phyloP scores from a whole-genome alignment of 1,140 invertebrate genomes.

The Maniola jurtina region DNA sequence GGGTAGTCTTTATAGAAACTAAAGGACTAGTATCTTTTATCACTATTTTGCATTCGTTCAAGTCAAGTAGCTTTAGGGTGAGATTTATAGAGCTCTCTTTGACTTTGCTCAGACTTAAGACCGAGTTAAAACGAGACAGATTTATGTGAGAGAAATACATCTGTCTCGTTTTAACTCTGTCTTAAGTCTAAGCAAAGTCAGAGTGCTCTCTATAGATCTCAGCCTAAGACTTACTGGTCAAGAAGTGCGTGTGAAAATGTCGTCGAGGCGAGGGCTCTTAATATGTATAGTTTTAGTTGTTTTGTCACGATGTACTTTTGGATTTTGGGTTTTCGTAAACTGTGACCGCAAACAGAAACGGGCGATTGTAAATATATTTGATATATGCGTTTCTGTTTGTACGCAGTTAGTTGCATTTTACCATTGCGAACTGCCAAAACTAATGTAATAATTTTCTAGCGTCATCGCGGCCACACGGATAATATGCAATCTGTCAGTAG shows the following conservation, averaged over 20 bases:
- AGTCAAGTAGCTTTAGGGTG: too few species aligned
- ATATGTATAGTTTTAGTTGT: conserved; percentile 61
- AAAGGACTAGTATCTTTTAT: too few species aligned
- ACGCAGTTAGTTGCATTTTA: conserved; percentile 73
- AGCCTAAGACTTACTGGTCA: too few species aligned
- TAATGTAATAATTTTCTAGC: conserved; percentile 74
- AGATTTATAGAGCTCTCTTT: too few species aligned
- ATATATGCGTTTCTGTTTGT: conserved; percentile 59
- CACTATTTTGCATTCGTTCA: too few species aligned
- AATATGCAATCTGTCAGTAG: conserved; percentile 27
- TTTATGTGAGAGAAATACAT: too few species aligned
- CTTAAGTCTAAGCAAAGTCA: too few species aligned
- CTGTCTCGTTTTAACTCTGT: too few species aligned
- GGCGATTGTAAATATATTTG: conserved; percentile 67
- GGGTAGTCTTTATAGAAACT: too few species aligned
- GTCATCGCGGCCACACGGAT: conserved; percentile 39
- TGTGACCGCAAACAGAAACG: conserved; percentile 37
- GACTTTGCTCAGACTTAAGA: too few species aligned
- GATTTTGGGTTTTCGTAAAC: conserved; percentile 42
- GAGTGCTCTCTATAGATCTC: too few species aligned
- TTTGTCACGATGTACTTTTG: conserved; percentile 37
- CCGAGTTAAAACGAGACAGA: too few species aligned
- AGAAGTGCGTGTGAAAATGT: neutral
- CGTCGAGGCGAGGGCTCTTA: conserved; percentile 18
- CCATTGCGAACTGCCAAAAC: conserved; percentile 76